Base-by-base conservation (phyloP, 2,888 invertebrate species). In the Perizoma flavofasciatum region DNA sequence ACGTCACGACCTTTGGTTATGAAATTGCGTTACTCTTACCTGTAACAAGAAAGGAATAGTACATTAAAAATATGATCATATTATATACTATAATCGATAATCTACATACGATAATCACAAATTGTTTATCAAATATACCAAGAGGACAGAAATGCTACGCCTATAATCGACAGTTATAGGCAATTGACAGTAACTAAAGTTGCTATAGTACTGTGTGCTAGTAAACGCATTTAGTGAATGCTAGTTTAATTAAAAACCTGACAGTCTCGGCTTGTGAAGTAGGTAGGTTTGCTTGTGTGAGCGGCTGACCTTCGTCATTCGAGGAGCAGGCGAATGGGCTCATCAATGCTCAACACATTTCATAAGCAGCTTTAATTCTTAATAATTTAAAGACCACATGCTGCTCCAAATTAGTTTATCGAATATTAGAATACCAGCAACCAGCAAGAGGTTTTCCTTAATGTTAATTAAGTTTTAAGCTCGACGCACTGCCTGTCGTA, bases 311-410 rank as follows among this genome's bases (percentile, higher is more conserved):
- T 89, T 89, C 86, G 74, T 37, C 37, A 4, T 52, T 65, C 65
- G 73, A 78, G 77, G 73, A 81, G 70, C 76, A 72, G 75, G 84
- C 84, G 84, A 88, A 83, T 80, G 85, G 82, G 80, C 82, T 84
- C 87, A 84, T 88, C 87, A 82, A 78, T 78, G 78, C 78, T 77
- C 74, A 67, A 74, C 76, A 72, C 73, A 75, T 79, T 79, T 77
- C 81, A 78, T 77, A 79, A 81, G 77, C 75, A 72, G 69, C 72
- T 77, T 82, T 81, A 82, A 85, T 44, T 6, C 5, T 70, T 65
- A 62, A 72, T 77, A 65, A 68, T 65, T 75, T 75, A 77, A 79
- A 77, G 74, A 74, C 73, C 67, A 73, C 39, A 46, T 54, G 51
- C 50, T 49, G 62, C 61, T 63, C 54, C 37, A 53, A 55, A 58